Percentiles rank a stretch among this genome's conserved stretches.
phyloP scores from a whole-genome alignment of 2,797 vertebrate genomes.

The Hephaestus fuliginosus region DNA sequence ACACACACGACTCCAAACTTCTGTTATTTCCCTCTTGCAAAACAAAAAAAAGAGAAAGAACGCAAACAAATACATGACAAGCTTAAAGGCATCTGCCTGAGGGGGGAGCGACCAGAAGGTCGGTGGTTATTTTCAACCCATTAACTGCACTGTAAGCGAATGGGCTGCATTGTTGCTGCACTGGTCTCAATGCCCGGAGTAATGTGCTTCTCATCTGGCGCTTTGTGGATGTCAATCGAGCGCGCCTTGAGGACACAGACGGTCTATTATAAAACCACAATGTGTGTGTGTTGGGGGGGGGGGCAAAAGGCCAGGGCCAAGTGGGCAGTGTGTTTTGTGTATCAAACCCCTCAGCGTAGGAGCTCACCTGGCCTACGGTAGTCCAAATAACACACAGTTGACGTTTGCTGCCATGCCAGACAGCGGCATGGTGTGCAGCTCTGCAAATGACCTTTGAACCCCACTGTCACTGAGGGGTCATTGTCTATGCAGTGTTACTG shows the following conservation, averaged over 20 bases:
- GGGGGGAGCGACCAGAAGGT: constrained; percentile 46
- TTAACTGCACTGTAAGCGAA: constrained; percentile 68
- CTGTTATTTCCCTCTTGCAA: neutral
- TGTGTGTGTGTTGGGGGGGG: constrained; percentile 11
- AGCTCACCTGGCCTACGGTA: neutral
- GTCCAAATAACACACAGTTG: constrained; percentile 49
- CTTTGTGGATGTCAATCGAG: constrained; percentile 76
- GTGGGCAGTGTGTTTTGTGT: constrained; percentile 57
- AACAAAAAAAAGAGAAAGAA: too few relatives aligned
- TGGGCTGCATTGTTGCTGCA: constrained; percentile 58
- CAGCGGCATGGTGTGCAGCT: constrained; percentile 35
- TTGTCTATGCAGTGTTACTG: constrained; percentile 18
- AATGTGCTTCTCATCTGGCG: constrained; percentile 55
- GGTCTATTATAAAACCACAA: constrained; percentile 62
- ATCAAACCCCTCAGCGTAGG: constrained; percentile 28
- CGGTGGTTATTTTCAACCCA: constrained; percentile 70
- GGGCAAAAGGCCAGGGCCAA: constrained; percentile 61
- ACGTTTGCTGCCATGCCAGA: constrained; percentile 58
- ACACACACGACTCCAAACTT: constrained; percentile 26
- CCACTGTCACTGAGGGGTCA: constrained; percentile 37
- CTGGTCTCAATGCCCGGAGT: constrained; percentile 59
- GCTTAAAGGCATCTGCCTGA: constrained; percentile 45
- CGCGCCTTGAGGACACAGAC: constrained; percentile 73
- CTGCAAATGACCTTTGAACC: constrained; percentile 65
- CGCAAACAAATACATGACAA: constrained; percentile 9